Evolutionary conservation across 2,797 vertebrate species (phyloP).

Genomic region (Clarias pachynema): DNA sequence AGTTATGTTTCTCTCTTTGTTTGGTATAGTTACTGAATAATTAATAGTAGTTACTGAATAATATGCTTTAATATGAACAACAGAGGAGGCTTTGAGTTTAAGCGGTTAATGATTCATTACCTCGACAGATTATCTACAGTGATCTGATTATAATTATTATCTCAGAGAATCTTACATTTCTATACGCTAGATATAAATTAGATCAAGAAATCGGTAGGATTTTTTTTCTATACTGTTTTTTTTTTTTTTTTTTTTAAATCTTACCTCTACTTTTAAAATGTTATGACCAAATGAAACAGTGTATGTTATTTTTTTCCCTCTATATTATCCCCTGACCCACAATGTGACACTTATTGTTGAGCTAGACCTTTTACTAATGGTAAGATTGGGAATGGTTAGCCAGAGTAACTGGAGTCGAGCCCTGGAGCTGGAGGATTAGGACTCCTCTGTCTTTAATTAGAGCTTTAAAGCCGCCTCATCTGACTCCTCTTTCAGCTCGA

Average conservation of each 20-base stretch:
- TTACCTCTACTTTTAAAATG: background rate
- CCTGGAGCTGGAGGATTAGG: slow-evolving; percentile 62
- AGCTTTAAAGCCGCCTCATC: slow-evolving; percentile 56
- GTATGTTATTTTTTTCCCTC: background rate
- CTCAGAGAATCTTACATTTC: background rate
- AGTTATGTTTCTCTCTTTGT: background rate
- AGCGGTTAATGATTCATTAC: slow-evolving; percentile 1
- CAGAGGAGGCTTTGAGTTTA: background rate
- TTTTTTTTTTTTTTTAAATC: background rate
- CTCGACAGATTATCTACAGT: background rate
- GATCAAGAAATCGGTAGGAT: background rate
- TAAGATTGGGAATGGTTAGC: slow-evolving; percentile 54
- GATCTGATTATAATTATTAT: background rate
- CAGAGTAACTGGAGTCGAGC: slow-evolving; percentile 56
- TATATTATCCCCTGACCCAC: slow-evolving; percentile 28
- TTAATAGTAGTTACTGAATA: slow-evolving; percentile 28
- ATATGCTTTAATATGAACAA: slow-evolving; percentile 16
- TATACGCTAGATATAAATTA: background rate
- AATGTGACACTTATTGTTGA: slow-evolving; percentile 29
- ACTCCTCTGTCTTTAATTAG: slow-evolving; percentile 67
- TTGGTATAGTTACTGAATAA: slow-evolving; percentile 16
- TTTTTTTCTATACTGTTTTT: slow-evolving; percentile 11
- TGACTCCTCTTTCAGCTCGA: slow-evolving; percentile 53
- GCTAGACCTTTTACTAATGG: slow-evolving; percentile 44
- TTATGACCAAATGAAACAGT: slow-evolving; percentile 11